Evolutionary conservation across 2,113 vertebrate species (phyloP).

Genomic region (Dicerorhinus sumatrensis): DNA sequence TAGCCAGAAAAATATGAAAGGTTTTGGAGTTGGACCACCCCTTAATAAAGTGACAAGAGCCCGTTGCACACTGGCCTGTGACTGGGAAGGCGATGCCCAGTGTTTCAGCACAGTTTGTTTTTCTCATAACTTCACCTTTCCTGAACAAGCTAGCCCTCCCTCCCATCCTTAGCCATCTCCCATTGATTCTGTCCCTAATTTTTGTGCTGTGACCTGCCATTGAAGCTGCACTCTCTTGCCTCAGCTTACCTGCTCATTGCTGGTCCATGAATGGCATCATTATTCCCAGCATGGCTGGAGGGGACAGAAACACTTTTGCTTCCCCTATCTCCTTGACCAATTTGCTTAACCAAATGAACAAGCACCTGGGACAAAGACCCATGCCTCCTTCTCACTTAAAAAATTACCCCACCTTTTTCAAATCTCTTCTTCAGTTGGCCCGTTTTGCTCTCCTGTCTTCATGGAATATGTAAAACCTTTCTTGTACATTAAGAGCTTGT

Average conservation of each 20-base stretch:
- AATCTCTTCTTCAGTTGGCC: neutral
- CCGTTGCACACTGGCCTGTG: neutral
- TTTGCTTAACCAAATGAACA: neutral
- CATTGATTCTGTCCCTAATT: neutral
- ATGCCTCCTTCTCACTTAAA: neutral
- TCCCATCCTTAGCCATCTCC: neutral
- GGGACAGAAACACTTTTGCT: neutral
- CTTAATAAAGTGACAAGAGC: neutral
- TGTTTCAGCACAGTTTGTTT: neutral
- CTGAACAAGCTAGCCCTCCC: neutral
- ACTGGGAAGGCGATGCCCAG: neutral
- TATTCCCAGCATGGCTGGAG: neutral
- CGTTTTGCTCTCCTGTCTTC: constrained; percentile 32
- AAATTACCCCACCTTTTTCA: constrained; percentile 25
- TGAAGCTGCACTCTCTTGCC: neutral
- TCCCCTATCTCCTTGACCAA: neutral
- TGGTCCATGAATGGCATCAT: neutral
- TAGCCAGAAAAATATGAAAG: neutral
- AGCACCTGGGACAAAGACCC: neutral
- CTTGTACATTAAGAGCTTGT: constrained; percentile 56
- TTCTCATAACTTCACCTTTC: neutral
- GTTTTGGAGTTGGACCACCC: neutral
- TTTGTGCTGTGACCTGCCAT: neutral
- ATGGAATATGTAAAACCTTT: constrained; percentile 48
- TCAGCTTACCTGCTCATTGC: neutral